Percentiles rank a stretch among this genome's conserved stretches.
These are phyloP conservation scores for Drosophila sp. DNA, from an alignment of 1,140 invertebrate species.

Conservation along the genomic window DNA sequence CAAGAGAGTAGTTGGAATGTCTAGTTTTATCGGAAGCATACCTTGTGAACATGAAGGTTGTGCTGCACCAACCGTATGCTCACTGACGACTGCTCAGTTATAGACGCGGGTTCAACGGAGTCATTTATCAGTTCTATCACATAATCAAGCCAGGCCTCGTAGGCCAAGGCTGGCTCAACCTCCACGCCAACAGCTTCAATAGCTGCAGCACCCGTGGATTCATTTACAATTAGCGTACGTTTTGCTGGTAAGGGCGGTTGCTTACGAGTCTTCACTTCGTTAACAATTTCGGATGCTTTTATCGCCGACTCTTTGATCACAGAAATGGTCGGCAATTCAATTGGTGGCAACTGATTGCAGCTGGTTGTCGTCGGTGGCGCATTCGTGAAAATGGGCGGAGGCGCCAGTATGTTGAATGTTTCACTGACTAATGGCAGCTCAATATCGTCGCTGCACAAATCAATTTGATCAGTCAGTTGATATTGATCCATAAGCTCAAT, in stretches of 20 bases:
- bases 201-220: not conserved
- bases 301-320: constrained; percentile 67
- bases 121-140: constrained; percentile 75
- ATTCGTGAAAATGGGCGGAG: constrained; percentile 52
- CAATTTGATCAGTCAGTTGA: constrained; percentile 77
- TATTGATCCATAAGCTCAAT: constrained; percentile 82
- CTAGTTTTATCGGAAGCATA: not conserved
- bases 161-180: constrained; percentile 60
- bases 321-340: constrained; percentile 69
- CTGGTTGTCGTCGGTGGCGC: constrained; percentile 26
- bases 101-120: constrained; percentile 41
- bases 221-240: constrained; percentile 67
- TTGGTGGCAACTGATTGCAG: constrained; percentile 60
- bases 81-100: not conserved
- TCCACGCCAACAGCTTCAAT: constrained; percentile 35
- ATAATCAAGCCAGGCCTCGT: constrained; percentile 75
- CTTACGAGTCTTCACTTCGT: constrained; percentile 61
- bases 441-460: constrained; percentile 75
- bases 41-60: constrained; percentile 72
- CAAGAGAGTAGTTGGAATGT: not conserved
- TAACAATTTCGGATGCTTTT: constrained; percentile 65
- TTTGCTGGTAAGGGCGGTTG: constrained; percentile 67
- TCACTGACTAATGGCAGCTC: constrained; percentile 62
- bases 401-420: constrained; percentile 63
- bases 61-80: constrained; percentile 44